Base-by-base conservation (phyloP, 2,888 invertebrate species). In the Belgica antarctica region DNA sequence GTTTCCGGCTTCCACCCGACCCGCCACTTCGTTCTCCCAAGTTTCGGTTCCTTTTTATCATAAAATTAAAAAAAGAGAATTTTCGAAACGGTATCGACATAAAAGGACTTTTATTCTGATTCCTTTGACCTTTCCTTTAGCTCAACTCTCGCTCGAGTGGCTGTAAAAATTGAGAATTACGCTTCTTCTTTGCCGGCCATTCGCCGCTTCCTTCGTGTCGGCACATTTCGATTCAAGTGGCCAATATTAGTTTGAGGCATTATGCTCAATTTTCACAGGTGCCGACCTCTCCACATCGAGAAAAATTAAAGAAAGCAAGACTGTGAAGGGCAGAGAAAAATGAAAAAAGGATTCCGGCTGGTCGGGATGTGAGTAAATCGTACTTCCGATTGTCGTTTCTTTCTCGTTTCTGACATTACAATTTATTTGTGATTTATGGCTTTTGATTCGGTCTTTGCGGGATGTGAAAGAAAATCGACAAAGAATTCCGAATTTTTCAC, bases 371-470 rank as follows among this genome's bases (percentile, higher is more conserved):
- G 59, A 59, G 24, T 27, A 59, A 59, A 25, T 59, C 27, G 25
- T 22, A 59, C 59, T 59, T 59, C 59, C 59, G 59, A 59, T 59
- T 59, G 27, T 27, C 27, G 25, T 15, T 59, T 46, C 27, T 15
- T 59, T 59, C 27, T 52, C 22, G 17, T 52, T 52, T 52, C 22
- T 27, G 59, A 59, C 59, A 59, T 25, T n/a, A 27, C 59, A 59
- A 59, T 59, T 59, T 59, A 25, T 15, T 59, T 59, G 4, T 59
- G 59, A 59, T 59, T 59, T 59, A 59, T 59, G 59, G 59, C 27
- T 59, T 59, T 52, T 52, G 15, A 52, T 52, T 52, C 41, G n/a
- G 15, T n/a, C 17, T 19, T 52, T 52, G 52, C 22, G 52, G 52
- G 52, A n/a, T n/a, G n/a, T n/a, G n/a, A n/a, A n/a, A n/a, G n/a